Evolutionary conservation across 2,797 vertebrate species (phyloP), one percentile per base, ranked within the genome.

Genomic region (Acipenser oxyrinchus): DNA sequence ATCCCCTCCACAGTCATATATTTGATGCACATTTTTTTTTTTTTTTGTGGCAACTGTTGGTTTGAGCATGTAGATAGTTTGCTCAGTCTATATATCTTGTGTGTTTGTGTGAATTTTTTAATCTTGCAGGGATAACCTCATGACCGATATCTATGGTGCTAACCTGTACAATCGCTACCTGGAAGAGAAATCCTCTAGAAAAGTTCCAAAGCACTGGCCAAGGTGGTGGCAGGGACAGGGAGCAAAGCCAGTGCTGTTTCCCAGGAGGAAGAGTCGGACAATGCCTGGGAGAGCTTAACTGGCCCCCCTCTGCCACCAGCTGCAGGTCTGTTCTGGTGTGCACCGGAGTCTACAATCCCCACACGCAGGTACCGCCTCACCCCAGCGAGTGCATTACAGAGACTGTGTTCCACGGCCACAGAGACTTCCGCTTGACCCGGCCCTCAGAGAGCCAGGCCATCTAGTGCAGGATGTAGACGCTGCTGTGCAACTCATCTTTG

Each of bases 61-160:
- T 37, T 37, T 37, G 37, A 37, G 37, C 37, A 37, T 37, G 3
- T 37, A 37, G 4, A 37, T 1, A 37, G 37, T 10, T 13, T 62
- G 37, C 37, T n/a, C n/a, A n/a, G n/a, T n/a, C n/a, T 37, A 5
- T 5, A 37, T 37, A 37, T 37, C 37, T 37, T 37, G 37, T 37
- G 37, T 37, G 37, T 5, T 37, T 37, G 37, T 37, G 37, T 37
- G 37, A 37, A 37, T 37, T 37, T 5, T 37, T 37, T 37, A 37
- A 37, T 37, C 37, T 8, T 68, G 12, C 74, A 96, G 94, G 10
- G 94, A 95, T 79, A 96, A 96, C 49, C 70, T 92, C 64, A 93
- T 93, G 92, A 95, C 93, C 0, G 94, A 95, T 7, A 85, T 96
- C 66, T 96, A 93, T 1, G 94, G 94, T 11, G 93, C 94, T 8